Conservation (phyloP, 2,113 vertebrate species). For the Sarotherodon lohbergeri region DNA sequence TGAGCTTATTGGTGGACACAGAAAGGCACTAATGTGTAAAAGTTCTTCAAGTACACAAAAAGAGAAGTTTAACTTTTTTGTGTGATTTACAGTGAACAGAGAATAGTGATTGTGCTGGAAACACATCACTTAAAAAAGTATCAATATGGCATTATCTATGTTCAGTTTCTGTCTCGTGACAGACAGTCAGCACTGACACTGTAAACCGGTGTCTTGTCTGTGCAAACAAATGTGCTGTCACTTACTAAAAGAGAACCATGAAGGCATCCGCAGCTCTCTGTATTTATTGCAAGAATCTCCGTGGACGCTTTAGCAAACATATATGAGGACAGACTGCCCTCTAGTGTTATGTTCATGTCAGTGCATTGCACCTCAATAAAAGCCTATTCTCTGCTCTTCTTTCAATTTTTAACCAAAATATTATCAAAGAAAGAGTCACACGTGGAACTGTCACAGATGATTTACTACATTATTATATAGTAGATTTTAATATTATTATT, state of each 20-base stretch:
- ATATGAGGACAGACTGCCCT: neutral
- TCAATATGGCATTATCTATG: neutral
- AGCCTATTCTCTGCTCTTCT: neutral
- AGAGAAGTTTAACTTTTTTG: neutral
- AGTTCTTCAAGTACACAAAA: neutral
- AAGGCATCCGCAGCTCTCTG: neutral
- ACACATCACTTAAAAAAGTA: neutral
- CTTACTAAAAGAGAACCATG: neutral
- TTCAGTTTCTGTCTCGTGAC: neutral
- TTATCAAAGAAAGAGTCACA: neutral
- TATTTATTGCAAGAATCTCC: neutral
- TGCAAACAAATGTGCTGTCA: neutral
- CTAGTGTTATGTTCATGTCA: neutral
- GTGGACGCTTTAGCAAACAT: accelerated
- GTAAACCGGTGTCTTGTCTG: neutral
- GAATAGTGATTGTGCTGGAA: neutral
- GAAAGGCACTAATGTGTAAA: neutral
- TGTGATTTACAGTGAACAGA: neutral
- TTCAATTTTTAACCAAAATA: neutral
- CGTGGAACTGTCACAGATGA: neutral
- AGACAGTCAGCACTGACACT: neutral
- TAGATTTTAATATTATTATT: neutral
- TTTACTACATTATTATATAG: neutral
- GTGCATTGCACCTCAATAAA: neutral
- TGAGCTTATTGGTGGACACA: neutral